Base-by-base conservation (phyloP, 1,140 invertebrate species). In the Andricus grossulariae region DNA sequence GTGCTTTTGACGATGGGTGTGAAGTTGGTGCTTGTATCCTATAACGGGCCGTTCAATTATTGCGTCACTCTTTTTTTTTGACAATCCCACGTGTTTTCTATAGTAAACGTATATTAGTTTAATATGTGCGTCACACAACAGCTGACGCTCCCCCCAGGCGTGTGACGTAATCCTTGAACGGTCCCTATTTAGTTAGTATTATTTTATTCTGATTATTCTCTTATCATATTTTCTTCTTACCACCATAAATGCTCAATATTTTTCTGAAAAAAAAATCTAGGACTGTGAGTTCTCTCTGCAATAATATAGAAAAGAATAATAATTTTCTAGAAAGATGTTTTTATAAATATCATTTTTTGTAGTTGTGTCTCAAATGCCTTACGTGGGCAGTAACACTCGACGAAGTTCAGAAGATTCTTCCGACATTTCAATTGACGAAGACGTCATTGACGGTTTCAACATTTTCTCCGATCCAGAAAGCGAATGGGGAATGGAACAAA, bases 381-480 rank as follows among this genome's bases (percentile, higher is more conserved):
- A 13, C 50, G 74, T n/a, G 16, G 39, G 6, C 72, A 76, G 3
- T 71, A 80, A 18, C 5, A 78, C 25, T 16, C 74, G 75, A 60
- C 54, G 72, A 10, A 88, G 84, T 73, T 77, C 88, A 6, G 88
- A 89, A n/a, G 85, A 87, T 76, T 80, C 91, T 25, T 92, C 92
- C 6, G 90, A 92, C 76, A 86, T 88, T 75, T 92, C 91, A 0
- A 55, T 91, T 49, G 92, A 93, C 76, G 92, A 93, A 21, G 86
- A 90, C 3, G 82, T 90, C 50, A 77, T 90, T 15, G 90, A 92
- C 25, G 85, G 86, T 18, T 84, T 88, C 12, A 92, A 91, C 74
- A 89, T 93, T 52, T 93, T 93, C 82, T 93, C 93, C 1, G 93
- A 93, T 86, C 92, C 93, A 1, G 93, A 93, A 85, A 93, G 93